Percentiles rank a stretch among this genome's conserved stretches.
phyloP scores from a whole-genome alignment of 2,888 invertebrate genomes.

The Drosophila prolongata region DNA sequence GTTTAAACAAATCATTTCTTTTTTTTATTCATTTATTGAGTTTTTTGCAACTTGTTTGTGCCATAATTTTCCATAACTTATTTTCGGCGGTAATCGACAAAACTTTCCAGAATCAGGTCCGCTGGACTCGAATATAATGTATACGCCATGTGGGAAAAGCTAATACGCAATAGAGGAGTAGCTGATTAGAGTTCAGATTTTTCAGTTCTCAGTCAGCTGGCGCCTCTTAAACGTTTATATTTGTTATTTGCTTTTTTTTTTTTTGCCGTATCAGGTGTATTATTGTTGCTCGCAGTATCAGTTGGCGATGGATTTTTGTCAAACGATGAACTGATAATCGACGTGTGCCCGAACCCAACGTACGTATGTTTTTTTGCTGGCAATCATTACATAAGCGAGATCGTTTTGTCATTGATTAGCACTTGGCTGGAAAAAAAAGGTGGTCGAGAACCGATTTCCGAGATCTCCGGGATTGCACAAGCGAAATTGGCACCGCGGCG shows the following conservation, averaged over 20 bases:
- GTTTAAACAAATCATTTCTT: no score
- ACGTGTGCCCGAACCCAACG: conserved; percentile 9
- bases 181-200: conserved; percentile 66
- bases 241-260: conserved; percentile 6
- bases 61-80: conserved; percentile 10
- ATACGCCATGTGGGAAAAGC: conserved; percentile 26
- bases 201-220: conserved; percentile 27
- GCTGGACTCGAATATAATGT: neutral
- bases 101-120: conserved; percentile 32
- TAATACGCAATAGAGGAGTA: conserved; percentile 65
- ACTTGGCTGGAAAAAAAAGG: conserved; percentile 45
- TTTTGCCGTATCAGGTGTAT: conserved; percentile 41
- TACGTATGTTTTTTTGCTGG: conserved; percentile 2
- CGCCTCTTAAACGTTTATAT: conserved; percentile 27
- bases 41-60: neutral
- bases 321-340: conserved; percentile 54
- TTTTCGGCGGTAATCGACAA: conserved; percentile 10
- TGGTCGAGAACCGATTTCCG: neutral
- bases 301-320: conserved; percentile 31
- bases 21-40: neutral
- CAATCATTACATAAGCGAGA: conserved; percentile 50
- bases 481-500: conserved; percentile 27
- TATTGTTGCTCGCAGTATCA: conserved; percentile 21
- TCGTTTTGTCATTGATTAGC: conserved; percentile 69
- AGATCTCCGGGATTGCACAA: conserved; percentile 18